Conservation (phyloP, 30 jellyfish, hydroid and myxozoan genomes). For the Rhopilema esculentum region DNA sequence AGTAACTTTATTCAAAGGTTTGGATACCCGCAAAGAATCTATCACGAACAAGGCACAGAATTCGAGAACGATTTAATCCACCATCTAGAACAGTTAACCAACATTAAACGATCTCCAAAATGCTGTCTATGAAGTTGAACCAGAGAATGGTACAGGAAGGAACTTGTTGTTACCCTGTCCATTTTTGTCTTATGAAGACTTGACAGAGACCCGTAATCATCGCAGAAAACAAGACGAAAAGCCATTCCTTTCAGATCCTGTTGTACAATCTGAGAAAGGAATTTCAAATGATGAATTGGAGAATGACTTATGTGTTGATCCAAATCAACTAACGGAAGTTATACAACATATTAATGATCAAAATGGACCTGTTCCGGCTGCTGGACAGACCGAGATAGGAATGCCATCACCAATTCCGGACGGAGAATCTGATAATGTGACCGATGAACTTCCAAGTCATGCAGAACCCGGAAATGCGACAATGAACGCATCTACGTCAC, state of each 20-base stretch:
- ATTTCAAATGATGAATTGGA: too few species aligned
- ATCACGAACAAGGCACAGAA: slow-evolving; percentile 71
- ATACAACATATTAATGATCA: slow-evolving; percentile 4
- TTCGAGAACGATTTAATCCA: slow-evolving; percentile 54
- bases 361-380: not conserved
- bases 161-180: slow-evolving; percentile 9
- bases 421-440: too few species aligned
- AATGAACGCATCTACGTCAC: too few species aligned
- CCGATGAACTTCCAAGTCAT: too few species aligned
- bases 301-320: not conserved
- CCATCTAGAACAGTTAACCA: slow-evolving; percentile 24
- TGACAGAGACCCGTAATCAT: not conserved
- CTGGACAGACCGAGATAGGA: slow-evolving; percentile 4
- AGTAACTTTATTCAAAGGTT: slow-evolving; percentile 41
- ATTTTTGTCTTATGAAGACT: not conserved
- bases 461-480: slow-evolving; percentile 4
- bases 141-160: slow-evolving; percentile 18
- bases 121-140: slow-evolving; percentile 33
- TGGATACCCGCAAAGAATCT: slow-evolving; percentile 49
- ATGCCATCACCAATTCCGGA: slow-evolving; percentile 6
- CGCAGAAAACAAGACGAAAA: not conserved
- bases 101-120: slow-evolving; percentile 41
- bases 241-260: slow-evolving; percentile 1
- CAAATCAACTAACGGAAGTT: slow-evolving; percentile 16
- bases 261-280: slow-evolving; percentile 1